Evolutionary conservation across 1,140 invertebrate species (phyloP).

Genomic region (Condylostylus longicornis): DNA sequence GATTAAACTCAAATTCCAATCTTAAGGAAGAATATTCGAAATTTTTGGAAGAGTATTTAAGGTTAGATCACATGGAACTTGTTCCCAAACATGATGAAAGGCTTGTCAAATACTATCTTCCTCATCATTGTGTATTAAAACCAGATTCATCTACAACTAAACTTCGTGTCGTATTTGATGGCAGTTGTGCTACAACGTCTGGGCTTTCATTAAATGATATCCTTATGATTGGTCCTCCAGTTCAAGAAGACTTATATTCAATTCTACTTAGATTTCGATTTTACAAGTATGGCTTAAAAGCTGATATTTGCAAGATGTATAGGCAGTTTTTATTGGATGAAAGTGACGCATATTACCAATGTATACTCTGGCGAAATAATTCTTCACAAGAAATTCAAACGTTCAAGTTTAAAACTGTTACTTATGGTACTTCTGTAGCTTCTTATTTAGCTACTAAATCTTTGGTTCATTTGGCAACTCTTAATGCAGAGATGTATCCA

Average conservation of each 20-base stretch:
- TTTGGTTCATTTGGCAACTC: constrained; percentile 18
- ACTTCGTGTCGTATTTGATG: constrained; percentile 7
- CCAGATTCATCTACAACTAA: constrained; percentile 8
- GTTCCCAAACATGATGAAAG: constrained; percentile 12
- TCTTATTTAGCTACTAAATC: constrained; percentile 24
- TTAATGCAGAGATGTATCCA: constrained; percentile 13
- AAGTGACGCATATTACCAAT: constrained; percentile 17
- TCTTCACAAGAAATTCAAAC: constrained; percentile 9
- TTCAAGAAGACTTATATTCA: constrained; percentile 12
- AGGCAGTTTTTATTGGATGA: constrained; percentile 12
- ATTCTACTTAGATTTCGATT: constrained; percentile 29
- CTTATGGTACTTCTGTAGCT: constrained; percentile 22
- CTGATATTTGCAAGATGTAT: constrained; percentile 20
- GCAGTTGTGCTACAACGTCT: background rate
- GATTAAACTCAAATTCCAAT: constrained; percentile 14
- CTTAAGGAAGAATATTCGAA: constrained; percentile 6
- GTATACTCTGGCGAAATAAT: constrained; percentile 26
- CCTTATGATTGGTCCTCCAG: constrained; percentile 1
- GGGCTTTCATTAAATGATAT: constrained; percentile 10
- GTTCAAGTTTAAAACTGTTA: constrained; percentile 17
- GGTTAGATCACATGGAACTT: constrained; percentile 23
- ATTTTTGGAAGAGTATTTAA: constrained; percentile 23
- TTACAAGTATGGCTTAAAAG: constrained; percentile 12
- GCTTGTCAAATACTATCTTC: constrained; percentile 8
- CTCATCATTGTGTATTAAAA: constrained; percentile 20